Base-by-base conservation (phyloP, 2,113 vertebrate genomes). In the Noctilio leporinus region DNA sequence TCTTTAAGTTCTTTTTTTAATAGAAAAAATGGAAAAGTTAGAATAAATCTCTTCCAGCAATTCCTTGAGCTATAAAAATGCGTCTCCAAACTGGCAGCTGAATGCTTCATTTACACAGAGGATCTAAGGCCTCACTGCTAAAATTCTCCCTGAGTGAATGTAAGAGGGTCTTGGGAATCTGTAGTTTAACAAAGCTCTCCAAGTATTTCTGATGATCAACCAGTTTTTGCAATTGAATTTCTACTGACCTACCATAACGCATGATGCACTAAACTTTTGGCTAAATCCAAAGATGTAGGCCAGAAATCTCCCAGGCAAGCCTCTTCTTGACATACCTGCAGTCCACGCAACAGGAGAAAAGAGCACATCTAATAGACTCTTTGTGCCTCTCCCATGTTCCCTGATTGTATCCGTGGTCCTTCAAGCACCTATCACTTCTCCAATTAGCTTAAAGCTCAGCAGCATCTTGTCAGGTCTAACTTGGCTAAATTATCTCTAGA, bases 401-500 rank as follows among this genome's bases (percentile, higher is more conserved):
- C 47, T 20, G n/a, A 28, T 64, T 40, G 14, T n/a, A 80, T 12
- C 26, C 24, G 22, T 28, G 38, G n/a, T 62, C 83, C 73, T 90
- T 45, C 11, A 1, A 11, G 19, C n/a, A 45, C 12, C 5, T n/a
- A n/a, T n/a, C 8, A 17, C 47, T 35, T 1, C 64, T 40, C 12
- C 26, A 33, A 85, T 84, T 72, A 86, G 45, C 87, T 84, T 86
- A 47, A 35, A 93, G 78, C 51, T 84, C 84, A 88, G 47, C 73
- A 85, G 40, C 35, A 80, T 72, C 86, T 87, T 80, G 28, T 67
- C 2, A 9, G 26, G 72, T 89, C 38, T 80, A 83, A 93, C 33
- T 43, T 81, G 86, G 49, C 69, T 73, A n/a, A 87, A 87, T 97
- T 67, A 62, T 87, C 75, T 93, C 80, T 53, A 84, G 15, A 91